Base-by-base conservation (phyloP, 2,888 invertebrate genomes). In the Listrodromus nycthemerus region DNA sequence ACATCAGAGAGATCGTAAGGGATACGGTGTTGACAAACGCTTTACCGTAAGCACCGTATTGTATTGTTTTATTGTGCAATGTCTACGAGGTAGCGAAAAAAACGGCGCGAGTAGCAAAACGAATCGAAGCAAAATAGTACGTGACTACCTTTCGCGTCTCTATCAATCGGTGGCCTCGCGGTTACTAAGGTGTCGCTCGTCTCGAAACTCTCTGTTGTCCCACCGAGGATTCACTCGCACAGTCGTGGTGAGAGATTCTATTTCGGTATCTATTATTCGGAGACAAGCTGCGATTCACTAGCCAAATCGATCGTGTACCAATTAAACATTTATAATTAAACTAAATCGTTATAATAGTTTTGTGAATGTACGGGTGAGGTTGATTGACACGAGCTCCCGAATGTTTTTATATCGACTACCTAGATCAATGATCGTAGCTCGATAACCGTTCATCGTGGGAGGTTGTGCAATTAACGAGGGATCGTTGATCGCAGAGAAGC, bases 271-370 rank as follows among this genome's bases (percentile, higher is more conserved):
- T 91, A 92, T 93, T 91, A 92, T 92, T 91, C 91, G 71, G 90
- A 91, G 90, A 91, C 89, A 90, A 86, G 87, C 88, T 88, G 89
- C 90, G 88, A 92, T 89, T 90, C 90, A 91, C 24, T 87, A 88
- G 93, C 93, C 93, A 93, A 93, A 92, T 93, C 93, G 92, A 93
- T 93, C 93, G 90, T 89, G 93, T 86, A 92, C 93, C 92, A 92
- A 93, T 93, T 93, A 92, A 91, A 78, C 92, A 92, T 92, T 93
- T 93, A 93, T 93, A 93, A 93, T 93, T 93, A 92, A 91, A 87
- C 87, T 74, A 81, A 24, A 21, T 71, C 16, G 19, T 13, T 16
- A 70, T 87, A 85, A 88, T 80, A 80, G 75, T 73, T 77, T 77
- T 52, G 76, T 84, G 70, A 65, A 48, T 78, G 33, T 41, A 45